Base-by-base conservation (phyloP, 30 jellyfish, hydroid and myxozoan species). In the Pelagia noctiluca region DNA sequence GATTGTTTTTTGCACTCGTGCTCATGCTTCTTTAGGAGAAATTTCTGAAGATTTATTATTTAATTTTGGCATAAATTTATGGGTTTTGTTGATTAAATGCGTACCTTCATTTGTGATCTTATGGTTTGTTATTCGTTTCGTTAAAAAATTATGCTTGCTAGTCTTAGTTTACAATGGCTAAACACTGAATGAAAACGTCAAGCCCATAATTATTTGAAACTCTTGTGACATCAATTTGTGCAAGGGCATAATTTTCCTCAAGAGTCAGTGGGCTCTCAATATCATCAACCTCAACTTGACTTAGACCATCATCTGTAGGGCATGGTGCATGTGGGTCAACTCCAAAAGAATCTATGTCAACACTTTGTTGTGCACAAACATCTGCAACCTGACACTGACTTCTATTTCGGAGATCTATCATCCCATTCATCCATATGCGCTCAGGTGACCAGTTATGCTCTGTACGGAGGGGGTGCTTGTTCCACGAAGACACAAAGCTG, bases 391-490 rank as follows among this genome's bases (percentile, higher is more conserved):
- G 73, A 22, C 1, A 22, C 75, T 62, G 75, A 62, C 35, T 8
- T 24, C 73, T 42, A 35, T 73, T 73, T 37, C 85, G 31, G n/a
- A 0, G 73, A 50, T 73, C 85, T 25, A 73, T 50, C 85, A 73
- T 73, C 49, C 85, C 85, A 47, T 46, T 73, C 29, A 29, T 26
- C 85, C 85, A 73, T 29, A 36, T 73, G 57, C 85, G 32, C 38
- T 37, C 63, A 4, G 81, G 81, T 32, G 63, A 32, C 81, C 81
- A 68, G 28, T 33, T 68, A 25, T 34, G 60, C 62, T 73, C 85
- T 38, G 85, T 73, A 10, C 85, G 71, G 23, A 73, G 52, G 10
- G 85, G 85, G 46, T 73, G 85, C 50, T 13, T 46, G 46, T 73
- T 73, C 80, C 85, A 36, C 16, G 49, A 46, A 0, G 49, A 22